A percentile compares a stretch with the other conserved stretches of the same genome.
phyloP scores from a whole-genome alignment of 64 coral and sea anemone genomes.

The Platygyra sinensis region DNA sequence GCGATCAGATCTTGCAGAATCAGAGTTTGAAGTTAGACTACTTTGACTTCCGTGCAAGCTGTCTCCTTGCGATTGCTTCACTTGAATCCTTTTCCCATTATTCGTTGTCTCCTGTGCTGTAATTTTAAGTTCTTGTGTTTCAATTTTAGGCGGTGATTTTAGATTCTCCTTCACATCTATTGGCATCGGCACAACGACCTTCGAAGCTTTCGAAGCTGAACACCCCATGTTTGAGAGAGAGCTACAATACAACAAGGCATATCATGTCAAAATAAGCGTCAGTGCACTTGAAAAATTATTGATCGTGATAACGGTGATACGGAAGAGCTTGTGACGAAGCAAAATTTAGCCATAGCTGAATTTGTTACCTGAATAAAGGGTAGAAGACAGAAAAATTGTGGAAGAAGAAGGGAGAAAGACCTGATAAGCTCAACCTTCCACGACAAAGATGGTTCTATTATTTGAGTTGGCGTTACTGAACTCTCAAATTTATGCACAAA shows the following conservation, averaged over 20 bases:
- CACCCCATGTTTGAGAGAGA: constrained; percentile 73
- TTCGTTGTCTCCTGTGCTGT: constrained; percentile 25
- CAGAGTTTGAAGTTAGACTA: constrained; percentile 69
- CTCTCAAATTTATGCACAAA: constrained; percentile 10
- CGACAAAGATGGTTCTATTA: neutral
- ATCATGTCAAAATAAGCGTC: constrained; percentile 8
- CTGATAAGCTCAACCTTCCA: neutral
- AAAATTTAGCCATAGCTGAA: neutral
- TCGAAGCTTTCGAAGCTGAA: constrained; percentile 67
- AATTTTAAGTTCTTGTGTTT: constrained; percentile 16
- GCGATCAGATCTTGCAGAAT: constrained; percentile 68
- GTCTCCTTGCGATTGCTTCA: constrained; percentile 46
- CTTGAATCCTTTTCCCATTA: constrained; percentile 29
- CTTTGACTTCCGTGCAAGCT: constrained; percentile 82
- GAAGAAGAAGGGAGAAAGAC: neutral
- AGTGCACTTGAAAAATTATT: neutral
- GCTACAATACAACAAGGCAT: constrained; percentile 3
- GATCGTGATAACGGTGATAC: neutral
- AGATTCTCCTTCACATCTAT: constrained; percentile 43
- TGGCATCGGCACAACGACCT: constrained; percentile 64
- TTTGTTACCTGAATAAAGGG: neutral
- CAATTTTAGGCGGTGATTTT: constrained; percentile 6
- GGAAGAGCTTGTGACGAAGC: neutral
- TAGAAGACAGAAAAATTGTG: neutral
- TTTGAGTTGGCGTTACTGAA: too few relatives aligned